A percentile compares a stretch with the other conserved stretches of the same genome.
Evolutionary conservation across 1,140 invertebrate genomes (phyloP).

Genomic region (Globodera ellingtonae): DNA sequence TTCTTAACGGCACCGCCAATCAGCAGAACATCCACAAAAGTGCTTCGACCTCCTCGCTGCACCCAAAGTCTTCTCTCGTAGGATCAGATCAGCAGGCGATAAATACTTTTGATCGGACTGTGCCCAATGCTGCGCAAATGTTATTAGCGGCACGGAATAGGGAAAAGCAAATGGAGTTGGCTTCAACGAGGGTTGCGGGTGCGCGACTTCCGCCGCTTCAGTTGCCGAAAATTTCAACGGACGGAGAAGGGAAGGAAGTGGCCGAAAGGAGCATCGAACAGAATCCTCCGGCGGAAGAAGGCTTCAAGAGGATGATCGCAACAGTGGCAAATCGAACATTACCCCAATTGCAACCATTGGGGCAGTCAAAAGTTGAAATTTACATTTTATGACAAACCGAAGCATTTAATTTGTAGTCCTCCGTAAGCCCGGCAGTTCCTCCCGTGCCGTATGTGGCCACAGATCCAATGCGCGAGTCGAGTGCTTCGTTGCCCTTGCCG

Average conservation of each 20-base stretch:
- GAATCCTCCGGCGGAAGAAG: background rate
- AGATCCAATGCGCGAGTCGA: background rate
- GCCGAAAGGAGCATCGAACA: background rate
- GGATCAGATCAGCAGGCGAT: background rate
- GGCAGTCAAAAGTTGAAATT: background rate
- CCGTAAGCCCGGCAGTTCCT: background rate
- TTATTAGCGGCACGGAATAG: background rate
- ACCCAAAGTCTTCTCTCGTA: background rate
- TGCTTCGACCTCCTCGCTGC: background rate
- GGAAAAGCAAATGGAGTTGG: background rate
- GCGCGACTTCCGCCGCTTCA: conserved; percentile 4
- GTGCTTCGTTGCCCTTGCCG: background rate
- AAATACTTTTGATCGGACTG: background rate
- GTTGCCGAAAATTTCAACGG: background rate
- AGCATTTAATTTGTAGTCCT: background rate
- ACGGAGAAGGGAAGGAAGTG: background rate
- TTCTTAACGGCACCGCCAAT: conserved; percentile 13
- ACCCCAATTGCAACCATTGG: background rate
- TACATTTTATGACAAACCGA: too few species aligned
- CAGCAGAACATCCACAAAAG: conserved; percentile 8
- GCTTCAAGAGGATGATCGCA: background rate
- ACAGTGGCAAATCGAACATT: background rate
- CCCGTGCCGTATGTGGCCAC: background rate
- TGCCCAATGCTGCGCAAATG: background rate
- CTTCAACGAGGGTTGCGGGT: background rate